Evolutionary conservation across 2,797 vertebrate species (phyloP).

Genomic region (Myotis vivesi): DNA sequence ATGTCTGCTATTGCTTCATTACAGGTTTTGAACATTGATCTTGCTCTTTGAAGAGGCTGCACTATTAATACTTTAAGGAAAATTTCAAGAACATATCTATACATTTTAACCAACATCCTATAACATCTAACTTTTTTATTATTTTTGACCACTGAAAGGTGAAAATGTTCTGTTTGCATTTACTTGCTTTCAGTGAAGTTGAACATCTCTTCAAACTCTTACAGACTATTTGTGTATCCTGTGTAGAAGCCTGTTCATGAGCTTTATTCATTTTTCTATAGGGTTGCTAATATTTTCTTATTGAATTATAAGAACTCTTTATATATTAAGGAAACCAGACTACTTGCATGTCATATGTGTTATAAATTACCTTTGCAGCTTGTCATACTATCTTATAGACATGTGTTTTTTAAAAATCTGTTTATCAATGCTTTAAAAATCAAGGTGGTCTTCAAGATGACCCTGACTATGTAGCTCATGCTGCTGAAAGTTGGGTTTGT

Average conservation of each 20-base stretch:
- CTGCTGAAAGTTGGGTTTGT: neutral
- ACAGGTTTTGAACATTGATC: neutral
- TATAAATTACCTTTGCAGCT: neutral
- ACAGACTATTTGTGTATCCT: neutral
- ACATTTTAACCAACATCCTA: neutral
- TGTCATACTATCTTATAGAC: neutral
- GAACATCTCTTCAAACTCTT: neutral
- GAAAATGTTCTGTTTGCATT: neutral
- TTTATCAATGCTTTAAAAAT: neutral
- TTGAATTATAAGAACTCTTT: conserved; percentile 9
- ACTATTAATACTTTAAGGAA: neutral
- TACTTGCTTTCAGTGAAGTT: conserved; percentile 17
- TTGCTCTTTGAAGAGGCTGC: neutral
- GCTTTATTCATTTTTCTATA: neutral
- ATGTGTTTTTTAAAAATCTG: neutral
- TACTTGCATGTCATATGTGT: neutral
- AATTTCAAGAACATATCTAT: neutral
- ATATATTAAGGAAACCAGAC: neutral
- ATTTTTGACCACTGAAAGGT: neutral
- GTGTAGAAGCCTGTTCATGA: neutral
- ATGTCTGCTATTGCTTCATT: neutral
- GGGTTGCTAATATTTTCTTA: neutral
- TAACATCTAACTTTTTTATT: neutral
- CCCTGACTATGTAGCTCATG: neutral
- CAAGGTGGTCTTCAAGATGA: neutral